phyloP scores from a whole-genome alignment of 2,113 vertebrate species.

The Opisthocomus hoazin region DNA sequence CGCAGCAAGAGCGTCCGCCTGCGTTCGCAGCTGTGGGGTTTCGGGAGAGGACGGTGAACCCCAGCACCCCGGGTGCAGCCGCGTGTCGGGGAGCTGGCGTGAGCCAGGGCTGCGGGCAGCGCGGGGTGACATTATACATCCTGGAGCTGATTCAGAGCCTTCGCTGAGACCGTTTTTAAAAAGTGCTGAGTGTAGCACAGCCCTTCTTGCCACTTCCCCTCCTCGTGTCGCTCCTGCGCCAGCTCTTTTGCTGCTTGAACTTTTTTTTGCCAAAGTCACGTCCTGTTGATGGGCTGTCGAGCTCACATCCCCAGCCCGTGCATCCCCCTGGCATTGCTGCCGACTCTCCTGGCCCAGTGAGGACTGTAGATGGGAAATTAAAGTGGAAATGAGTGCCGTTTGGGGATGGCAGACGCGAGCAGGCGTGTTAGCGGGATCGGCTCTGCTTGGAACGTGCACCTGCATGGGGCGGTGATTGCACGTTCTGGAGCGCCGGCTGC shows the following conservation, averaged over 20 bases:
- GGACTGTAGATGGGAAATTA: conserved; percentile 38
- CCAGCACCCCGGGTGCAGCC: rapidly evolving
- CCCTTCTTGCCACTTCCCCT: conserved; percentile 55
- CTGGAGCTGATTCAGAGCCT: conserved; percentile 43
- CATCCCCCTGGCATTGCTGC: background rate
- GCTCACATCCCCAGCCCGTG: conserved; percentile 8
- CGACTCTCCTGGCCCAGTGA: background rate
- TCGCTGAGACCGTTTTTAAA: conserved; percentile 34
- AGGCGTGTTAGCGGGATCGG: background rate
- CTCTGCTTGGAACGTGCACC: conserved; percentile 42
- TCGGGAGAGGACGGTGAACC: background rate
- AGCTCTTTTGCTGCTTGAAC: background rate
- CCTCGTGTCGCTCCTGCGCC: background rate
- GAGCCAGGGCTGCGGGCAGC: background rate
- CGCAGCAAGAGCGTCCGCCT: rapidly evolving
- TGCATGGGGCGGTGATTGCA: conserved; percentile 28
- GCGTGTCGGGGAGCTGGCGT: background rate
- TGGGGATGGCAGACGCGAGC: background rate
- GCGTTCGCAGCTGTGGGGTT: background rate
- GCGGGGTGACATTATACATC: conserved; percentile 1
- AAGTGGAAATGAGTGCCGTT: conserved; percentile 19
- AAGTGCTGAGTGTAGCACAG: conserved; percentile 57
- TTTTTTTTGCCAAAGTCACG: conserved; percentile 34
- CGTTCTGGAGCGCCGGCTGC: conserved; percentile 12
- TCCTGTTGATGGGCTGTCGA: conserved; percentile 37